Evolutionary conservation across 2,113 vertebrate species (phyloP), one percentile per base, ranked within the genome.

Genomic region (Engystomops pustulosus): DNA sequence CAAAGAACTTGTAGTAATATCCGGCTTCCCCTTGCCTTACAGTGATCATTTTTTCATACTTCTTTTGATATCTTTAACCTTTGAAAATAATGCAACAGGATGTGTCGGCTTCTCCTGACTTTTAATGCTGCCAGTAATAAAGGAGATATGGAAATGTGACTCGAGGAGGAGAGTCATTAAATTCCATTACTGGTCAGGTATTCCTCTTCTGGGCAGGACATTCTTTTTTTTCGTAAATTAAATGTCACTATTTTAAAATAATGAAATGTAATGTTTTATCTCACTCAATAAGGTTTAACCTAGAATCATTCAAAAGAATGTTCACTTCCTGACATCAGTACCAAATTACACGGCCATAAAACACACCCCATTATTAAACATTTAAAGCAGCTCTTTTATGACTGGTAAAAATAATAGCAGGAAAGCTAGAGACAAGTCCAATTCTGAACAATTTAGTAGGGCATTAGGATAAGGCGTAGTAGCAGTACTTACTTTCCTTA

Each of bases 231-330:
- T 53, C 3, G 75, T 70, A 85, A 85, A 79, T 79, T 55, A 85
- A 85, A 85, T 85, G 83, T 85, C 83, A 85, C 83, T 79, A 69
- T 75, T 79, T 85, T 79, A 79, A n/a, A 79, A 85, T 85, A 85
- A 78, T 85, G 79, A 85, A 85, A 85, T 70, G 32, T 71, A 58
- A 85, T 85, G 74, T 85, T 85, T 85, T 85, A 85, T 85, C 47
- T 79, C 47, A 58, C 49, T 78, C 75, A 68, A 79, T 85, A 70
- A 85, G 74, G 77, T 85, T 79, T 51, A 30, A 58, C 45, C 75
- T 85, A 58, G 69, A 85, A 69, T 84, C 47, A 79, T 79, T 85
- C 47, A 68, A 69, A 79, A 78, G 75, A 79, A 68, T 78, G 65
- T 85, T 70, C 75, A 85, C 34, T 70, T 85, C 65, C 75, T 85